Evolutionary conservation across 2,797 vertebrate genomes (phyloP).

Genomic region (Cephalopachus bancanus): DNA sequence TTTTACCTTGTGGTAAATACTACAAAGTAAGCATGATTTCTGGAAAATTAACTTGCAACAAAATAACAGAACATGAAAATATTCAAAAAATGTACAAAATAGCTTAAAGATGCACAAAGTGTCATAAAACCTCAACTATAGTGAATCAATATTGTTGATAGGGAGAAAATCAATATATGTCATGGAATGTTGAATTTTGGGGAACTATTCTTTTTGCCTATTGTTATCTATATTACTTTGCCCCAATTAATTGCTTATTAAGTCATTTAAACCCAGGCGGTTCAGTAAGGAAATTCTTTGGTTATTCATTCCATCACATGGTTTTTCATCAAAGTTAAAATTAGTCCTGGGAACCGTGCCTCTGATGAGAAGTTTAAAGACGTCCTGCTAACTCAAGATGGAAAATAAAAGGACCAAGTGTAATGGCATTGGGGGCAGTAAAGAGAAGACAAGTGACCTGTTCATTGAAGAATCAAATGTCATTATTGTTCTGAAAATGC

Average conservation of each 20-base stretch:
- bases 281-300: slow-evolving; percentile 12
- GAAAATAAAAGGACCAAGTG: background rate
- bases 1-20: background rate
- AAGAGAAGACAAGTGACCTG: background rate
- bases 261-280: slow-evolving; percentile 39
- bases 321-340: slow-evolving; percentile 68
- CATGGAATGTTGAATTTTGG: slow-evolving; percentile 1
- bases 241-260: slow-evolving; percentile 37
- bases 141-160: background rate
- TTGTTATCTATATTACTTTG: slow-evolving; percentile 44
- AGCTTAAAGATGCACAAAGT: slow-evolving; percentile 4
- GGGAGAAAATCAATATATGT: background rate
- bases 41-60: background rate
- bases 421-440: background rate
- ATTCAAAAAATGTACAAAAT: slow-evolving; percentile 14
- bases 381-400: slow-evolving; percentile 8
- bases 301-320: slow-evolving; percentile 38
- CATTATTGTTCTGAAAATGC: slow-evolving; percentile 32
- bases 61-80: slow-evolving; percentile 25
- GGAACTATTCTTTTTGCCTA: background rate
- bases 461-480: background rate
- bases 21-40: background rate
- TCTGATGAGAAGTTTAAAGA: background rate
- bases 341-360: slow-evolving; percentile 32
- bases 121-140: background rate